These are phyloP conservation scores for Cynodonichthys magdalenae DNA, from an alignment of 2,797 vertebrate genomes.

Conservation along the genomic window DNA sequence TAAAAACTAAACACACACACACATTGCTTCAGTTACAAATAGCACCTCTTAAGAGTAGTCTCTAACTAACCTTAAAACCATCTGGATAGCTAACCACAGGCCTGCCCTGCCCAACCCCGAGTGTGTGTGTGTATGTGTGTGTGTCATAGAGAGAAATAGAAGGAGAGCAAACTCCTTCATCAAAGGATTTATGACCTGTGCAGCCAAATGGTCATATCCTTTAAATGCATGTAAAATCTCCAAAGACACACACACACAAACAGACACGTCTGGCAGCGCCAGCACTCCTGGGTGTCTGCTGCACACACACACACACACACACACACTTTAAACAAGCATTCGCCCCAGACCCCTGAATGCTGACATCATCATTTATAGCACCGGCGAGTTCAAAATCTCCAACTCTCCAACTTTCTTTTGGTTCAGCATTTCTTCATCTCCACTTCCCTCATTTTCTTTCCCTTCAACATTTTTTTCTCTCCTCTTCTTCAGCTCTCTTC, in stretches of 20 bases:
- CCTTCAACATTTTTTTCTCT: neutral
- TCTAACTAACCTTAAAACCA: constrained; percentile 81
- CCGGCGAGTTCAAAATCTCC: constrained; percentile 32
- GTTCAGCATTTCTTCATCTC: constrained; percentile 42
- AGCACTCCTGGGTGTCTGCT: constrained; percentile 46
- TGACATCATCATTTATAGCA: constrained; percentile 66
- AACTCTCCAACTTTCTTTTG: constrained; percentile 23
- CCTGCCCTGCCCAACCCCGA: constrained; percentile 70
- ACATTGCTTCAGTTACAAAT: constrained; percentile 52
- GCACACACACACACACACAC: constrained; percentile 1
- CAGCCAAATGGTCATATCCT: constrained; percentile 75
- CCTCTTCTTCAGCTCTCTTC: constrained; percentile 41
- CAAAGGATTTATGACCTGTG: constrained; percentile 74
- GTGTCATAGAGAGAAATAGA: constrained; percentile 15
- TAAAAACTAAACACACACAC: constrained; percentile 31
- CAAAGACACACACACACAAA: constrained; percentile 27
- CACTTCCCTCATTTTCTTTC: constrained; percentile 13
- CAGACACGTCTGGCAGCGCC: constrained; percentile 34
- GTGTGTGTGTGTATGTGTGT: constrained; percentile 10
- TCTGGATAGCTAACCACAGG: constrained; percentile 74
- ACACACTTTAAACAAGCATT: constrained; percentile 41
- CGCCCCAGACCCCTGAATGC: constrained; percentile 47
- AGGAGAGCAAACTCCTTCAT: constrained; percentile 65
- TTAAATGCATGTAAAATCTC: constrained; percentile 64
- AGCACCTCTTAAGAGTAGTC: constrained; percentile 71